Base-by-base conservation (phyloP, 2,113 vertebrate genomes). In the Gambusia holbrooki region DNA sequence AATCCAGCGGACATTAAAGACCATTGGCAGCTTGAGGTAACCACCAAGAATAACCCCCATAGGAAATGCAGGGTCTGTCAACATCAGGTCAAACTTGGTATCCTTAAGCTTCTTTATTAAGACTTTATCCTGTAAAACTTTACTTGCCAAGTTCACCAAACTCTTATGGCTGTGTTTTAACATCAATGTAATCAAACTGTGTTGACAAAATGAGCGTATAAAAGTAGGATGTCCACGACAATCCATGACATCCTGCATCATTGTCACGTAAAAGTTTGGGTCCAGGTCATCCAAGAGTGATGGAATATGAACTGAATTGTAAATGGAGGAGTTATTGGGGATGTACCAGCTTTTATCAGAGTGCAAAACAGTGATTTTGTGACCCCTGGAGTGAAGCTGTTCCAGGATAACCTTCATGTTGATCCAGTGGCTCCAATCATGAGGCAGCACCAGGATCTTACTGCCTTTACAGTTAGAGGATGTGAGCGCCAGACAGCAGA, bases 361-460 rank as follows among this genome's bases (percentile, higher is more conserved):
- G 45, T 89, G 77, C 91, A 95, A 42, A 19, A 96, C 91, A 0
- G 95, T 96, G 51, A 96, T 86, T 0, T 87, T 62, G 0, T 97
- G 96, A 19, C 93, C 95, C n/a, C 81, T 88, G 14, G 45, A 74
- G 33, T 93, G 91, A 27, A 97, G 94, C 63, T 94, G 88, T 12
- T 84, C 58, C 0, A 98, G 87, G 27, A 96, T 89, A 1, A 81
- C 45, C 28, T 93, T 90, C 82, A 95, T 92, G 85, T 95, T 95
- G 22, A 96, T 71, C 95, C 94, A 96, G 73, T 96, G 96, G 86
- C 95, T 97, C 17, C 90, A 94, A 25, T 94, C 95, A 0, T 90
- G 84, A 0, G 94, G 95, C 72, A 95, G 94, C 15, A 96, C 94
- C 65, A 96, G 81, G 14, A 96, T 94, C 14, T 84, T 94, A 4